Evolutionary conservation across 2,888 invertebrate species (phyloP).

Genomic region (Lepidochitona cinerea): DNA sequence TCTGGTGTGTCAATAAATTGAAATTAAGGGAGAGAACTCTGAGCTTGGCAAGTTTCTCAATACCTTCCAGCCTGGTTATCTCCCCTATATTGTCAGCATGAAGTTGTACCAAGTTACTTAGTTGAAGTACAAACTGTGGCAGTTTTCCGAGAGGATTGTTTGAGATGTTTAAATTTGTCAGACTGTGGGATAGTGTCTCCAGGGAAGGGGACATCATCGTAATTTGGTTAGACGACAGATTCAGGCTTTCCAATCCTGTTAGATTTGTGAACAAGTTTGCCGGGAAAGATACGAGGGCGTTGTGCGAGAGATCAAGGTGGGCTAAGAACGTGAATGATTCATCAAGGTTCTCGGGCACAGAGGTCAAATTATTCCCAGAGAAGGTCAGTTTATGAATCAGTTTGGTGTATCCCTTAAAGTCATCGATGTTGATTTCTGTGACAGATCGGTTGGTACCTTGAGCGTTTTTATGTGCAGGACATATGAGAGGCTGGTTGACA

Average conservation of each 20-base stretch:
- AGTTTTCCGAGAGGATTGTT: constrained; percentile 46
- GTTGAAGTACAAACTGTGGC: constrained; percentile 30
- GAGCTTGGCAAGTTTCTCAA: constrained; percentile 42
- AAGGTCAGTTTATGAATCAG: constrained; percentile 47
- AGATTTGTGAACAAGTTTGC: constrained; percentile 28
- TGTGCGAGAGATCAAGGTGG: constrained; percentile 39
- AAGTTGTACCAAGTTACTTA: constrained; percentile 40
- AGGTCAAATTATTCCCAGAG: constrained; percentile 38
- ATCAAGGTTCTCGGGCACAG: constrained; percentile 36
- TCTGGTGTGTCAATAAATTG: constrained; percentile 35
- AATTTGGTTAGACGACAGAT: constrained; percentile 26
- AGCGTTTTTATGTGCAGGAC: constrained; percentile 41
- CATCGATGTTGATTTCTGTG: constrained; percentile 22
- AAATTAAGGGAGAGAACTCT: constrained; percentile 37
- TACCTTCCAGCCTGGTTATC: constrained; percentile 28
- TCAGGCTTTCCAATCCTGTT: constrained; percentile 36
- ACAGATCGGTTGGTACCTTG: constrained; percentile 30
- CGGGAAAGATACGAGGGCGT: constrained; percentile 37
- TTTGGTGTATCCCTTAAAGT: constrained; percentile 22
- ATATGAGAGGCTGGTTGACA: constrained; percentile 22
- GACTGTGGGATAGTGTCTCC: constrained; percentile 16
- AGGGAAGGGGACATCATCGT: constrained; percentile 17
- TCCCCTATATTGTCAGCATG: constrained; percentile 46
- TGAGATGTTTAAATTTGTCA: constrained; percentile 44
- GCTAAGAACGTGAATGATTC: constrained; percentile 9